Evolutionary conservation across 2,888 invertebrate genomes (phyloP).

Genomic region (Incurvaria masculella): DNA sequence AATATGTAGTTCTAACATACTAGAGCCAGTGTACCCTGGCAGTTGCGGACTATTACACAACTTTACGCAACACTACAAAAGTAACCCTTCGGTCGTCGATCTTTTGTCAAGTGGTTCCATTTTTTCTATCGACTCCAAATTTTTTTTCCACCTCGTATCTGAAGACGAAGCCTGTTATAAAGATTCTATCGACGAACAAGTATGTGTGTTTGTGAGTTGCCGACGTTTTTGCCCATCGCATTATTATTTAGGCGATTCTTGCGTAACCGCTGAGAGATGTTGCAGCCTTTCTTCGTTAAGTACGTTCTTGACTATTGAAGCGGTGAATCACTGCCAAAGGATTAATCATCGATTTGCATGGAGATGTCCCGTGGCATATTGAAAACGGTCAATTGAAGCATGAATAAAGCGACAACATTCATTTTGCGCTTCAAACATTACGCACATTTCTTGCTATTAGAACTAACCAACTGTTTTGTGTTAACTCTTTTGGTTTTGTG

Average conservation of each 20-base stretch:
- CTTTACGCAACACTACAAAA: slow-evolving; percentile 54
- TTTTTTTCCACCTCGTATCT: slow-evolving; percentile 27
- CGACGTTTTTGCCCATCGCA: background rate
- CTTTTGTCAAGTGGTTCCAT: slow-evolving; percentile 38
- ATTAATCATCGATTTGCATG: background rate
- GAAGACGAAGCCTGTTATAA: slow-evolving; percentile 51
- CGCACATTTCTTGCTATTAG: too few relatives aligned
- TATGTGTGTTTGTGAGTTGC: background rate
- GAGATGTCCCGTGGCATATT: background rate
- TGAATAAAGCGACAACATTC: background rate
- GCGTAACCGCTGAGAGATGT: background rate
- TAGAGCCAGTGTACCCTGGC: slow-evolving; percentile 26
- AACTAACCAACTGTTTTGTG: too few relatives aligned
- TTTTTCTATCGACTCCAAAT: slow-evolving; percentile 38
- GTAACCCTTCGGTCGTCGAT: slow-evolving; percentile 37
- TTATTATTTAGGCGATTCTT: background rate
- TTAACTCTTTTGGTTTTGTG: too few relatives aligned
- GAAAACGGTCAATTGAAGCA: background rate
- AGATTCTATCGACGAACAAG: slow-evolving; percentile 39
- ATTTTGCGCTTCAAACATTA: too few relatives aligned
- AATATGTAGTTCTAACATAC: too few relatives aligned
- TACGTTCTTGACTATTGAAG: background rate
- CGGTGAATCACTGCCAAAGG: background rate
- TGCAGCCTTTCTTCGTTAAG: background rate
- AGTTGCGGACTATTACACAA: slow-evolving; percentile 44